Evolutionary conservation across 2,113 vertebrate genomes (phyloP), one percentile per base, ranked within the genome.

Genomic region (Phaetusa simplex): DNA sequence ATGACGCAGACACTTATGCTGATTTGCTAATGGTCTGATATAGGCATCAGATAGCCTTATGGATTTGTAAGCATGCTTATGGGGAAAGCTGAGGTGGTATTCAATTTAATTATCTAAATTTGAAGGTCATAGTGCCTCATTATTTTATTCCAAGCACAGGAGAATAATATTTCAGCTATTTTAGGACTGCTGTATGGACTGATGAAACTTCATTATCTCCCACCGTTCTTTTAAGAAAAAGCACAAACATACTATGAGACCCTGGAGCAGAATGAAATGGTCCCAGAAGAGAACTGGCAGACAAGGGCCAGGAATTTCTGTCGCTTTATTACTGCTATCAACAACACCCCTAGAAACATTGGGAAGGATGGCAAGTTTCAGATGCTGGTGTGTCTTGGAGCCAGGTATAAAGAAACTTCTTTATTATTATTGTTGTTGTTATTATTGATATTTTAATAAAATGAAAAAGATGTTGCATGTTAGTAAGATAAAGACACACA

Each of bases 301-400:
- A 99, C 97, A 45, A 98, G 99, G 90, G 99, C 99, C 74, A 98
- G 98, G 50, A 99, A 99, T 95, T 99, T 99, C 98, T 99, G 99
- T 96, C 99, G 98, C 49, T 99, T 99, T 96, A 98, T 99, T 97
- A 98, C 98, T 12, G 99, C 99, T 94, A 99, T 99, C 97, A 99
- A 99, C 97, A 99, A 97, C 95, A 99, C 99, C 9, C 98, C 99
- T 50, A 98, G 99, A 94, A 99, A 99, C 98, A 99, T 99, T 13
- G 99, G 99, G 96, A 99, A 99, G 97, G 99, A 99, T 16, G 99
- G 99, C 88, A 99, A 99, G 95, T 99, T 99, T 98, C 99, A 99
- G 98, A 99, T 99, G 99, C 98, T 99, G 71, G 99, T 99, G 96
- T 99, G 99, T 98, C 98, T 99, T 93, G 99, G 99, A 95, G 99